Evolutionary conservation across 1,140 invertebrate genomes (phyloP).

Genomic region (Babylonia areolata): DNA sequence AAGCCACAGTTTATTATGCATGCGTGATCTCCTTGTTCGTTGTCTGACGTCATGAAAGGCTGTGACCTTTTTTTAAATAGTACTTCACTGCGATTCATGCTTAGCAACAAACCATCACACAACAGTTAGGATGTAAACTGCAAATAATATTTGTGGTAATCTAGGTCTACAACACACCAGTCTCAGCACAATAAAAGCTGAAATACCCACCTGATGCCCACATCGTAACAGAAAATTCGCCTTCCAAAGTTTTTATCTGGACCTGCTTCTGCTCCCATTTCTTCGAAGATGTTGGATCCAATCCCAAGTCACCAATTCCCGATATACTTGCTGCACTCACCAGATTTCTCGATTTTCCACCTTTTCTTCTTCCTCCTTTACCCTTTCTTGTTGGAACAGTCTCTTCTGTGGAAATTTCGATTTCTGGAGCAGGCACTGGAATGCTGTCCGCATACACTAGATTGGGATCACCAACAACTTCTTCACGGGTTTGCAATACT

Average conservation of each 20-base stretch:
- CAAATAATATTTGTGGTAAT: not conserved
- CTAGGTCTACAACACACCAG: slow-evolving; percentile 26
- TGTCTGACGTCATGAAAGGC: slow-evolving; percentile 57
- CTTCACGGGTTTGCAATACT: slow-evolving; percentile 88
- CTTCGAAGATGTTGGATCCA: slow-evolving; percentile 74
- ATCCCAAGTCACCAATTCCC: slow-evolving; percentile 63
- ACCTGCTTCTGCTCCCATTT: slow-evolving; percentile 99
- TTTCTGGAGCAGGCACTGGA: slow-evolving; percentile 83
- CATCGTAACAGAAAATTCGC: slow-evolving; percentile 98
- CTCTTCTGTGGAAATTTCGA: slow-evolving; percentile 83
- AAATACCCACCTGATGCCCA: slow-evolving; percentile 90
- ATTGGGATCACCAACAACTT: slow-evolving; percentile 83
- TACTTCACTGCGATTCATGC: not conserved
- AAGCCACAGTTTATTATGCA: slow-evolving; percentile 11
- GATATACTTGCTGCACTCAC: slow-evolving; percentile 47
- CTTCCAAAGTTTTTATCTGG: slow-evolving; percentile 98
- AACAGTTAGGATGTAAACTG: not conserved
- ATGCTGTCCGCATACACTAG: slow-evolving; percentile 78
- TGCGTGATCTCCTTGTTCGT: slow-evolving; percentile 32
- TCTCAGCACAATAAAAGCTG: slow-evolving; percentile 28
- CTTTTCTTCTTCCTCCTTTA: slow-evolving; percentile 73
- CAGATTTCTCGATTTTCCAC: slow-evolving; percentile 59
- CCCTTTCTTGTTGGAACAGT: slow-evolving; percentile 80
- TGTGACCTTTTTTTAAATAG: slow-evolving; percentile 40
- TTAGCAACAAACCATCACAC: not conserved